Percentiles rank a stretch among this genome's conserved stretches.
These are phyloP conservation scores for Poecile atricapillus DNA, from an alignment of 2,113 vertebrate species.

Conservation along the genomic window DNA sequence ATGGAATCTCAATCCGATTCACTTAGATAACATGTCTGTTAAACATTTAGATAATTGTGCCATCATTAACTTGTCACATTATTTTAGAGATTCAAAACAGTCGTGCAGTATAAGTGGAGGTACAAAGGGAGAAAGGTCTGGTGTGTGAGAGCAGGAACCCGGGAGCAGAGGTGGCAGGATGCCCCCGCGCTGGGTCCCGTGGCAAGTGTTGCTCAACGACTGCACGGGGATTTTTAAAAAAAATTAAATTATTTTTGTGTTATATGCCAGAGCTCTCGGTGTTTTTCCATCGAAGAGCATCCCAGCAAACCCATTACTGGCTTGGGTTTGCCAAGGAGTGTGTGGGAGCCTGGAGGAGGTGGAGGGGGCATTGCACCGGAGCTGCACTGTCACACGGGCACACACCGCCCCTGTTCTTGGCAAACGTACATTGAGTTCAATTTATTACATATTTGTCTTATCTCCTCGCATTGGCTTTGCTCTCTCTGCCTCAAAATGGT, in stretches of 20 bases:
- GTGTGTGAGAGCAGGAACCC: background rate
- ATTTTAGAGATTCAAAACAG: conserved; percentile 90
- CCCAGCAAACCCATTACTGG: background rate
- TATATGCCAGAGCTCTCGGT: background rate
- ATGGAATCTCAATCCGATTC: conserved; percentile 92
- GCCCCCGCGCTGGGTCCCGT: rapidly evolving
- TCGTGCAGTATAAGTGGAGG: conserved; percentile 63
- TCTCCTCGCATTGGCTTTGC: background rate
- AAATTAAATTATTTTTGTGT: background rate
- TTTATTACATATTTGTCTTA: background rate
- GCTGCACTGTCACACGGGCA: background rate
- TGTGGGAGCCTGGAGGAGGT: background rate
- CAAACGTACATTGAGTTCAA: background rate
- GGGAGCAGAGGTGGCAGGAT: background rate
- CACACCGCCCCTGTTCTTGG: rapidly evolving
- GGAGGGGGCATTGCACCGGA: background rate
- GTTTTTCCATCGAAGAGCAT: background rate
- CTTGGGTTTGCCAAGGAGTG: background rate
- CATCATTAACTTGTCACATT: conserved; percentile 98
- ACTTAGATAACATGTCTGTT: conserved; percentile 91
- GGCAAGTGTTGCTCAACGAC: background rate
- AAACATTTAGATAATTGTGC: conserved; percentile 99
- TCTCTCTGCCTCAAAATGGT: background rate
- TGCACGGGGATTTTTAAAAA: rapidly evolving
- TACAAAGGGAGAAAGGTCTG: background rate